Conservation (phyloP, 2,888 invertebrate species). For the Oscheius sp. region DNA sequence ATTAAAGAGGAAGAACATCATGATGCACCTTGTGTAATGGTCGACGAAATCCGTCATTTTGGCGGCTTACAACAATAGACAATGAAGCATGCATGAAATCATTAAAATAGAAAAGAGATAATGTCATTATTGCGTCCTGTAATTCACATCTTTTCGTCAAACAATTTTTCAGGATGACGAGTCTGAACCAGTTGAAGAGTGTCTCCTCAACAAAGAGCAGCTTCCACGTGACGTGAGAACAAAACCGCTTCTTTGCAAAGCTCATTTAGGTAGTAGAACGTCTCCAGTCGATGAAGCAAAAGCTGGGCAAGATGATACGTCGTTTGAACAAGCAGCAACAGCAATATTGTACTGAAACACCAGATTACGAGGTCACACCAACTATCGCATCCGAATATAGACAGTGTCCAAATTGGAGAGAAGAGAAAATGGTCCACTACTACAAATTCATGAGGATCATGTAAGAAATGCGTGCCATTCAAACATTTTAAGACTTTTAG, state of each 20-base stretch:
- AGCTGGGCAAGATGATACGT: conserved; percentile 28
- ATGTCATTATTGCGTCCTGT: too few species aligned
- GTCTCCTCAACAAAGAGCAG: conserved; percentile 56
- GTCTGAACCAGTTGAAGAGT: conserved; percentile 61
- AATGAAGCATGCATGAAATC: not conserved
- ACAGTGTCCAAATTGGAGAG: conserved; percentile 62
- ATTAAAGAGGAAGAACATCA: conserved; percentile 32
- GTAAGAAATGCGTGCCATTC: not conserved
- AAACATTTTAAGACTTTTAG: not conserved
- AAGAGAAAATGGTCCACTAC: conserved; percentile 67
- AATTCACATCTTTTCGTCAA: too few species aligned
- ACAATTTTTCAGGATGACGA: conserved; percentile 40
- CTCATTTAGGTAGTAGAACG: conserved; percentile 26
- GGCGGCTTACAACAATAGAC: conserved; percentile 6
- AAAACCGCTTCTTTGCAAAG: not conserved
- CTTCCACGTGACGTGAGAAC: conserved; percentile 49
- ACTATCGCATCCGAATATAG: conserved; percentile 28
- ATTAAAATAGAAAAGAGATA: not conserved
- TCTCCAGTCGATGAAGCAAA: conserved; percentile 29
- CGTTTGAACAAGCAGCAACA: conserved; percentile 48
- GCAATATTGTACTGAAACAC: conserved; percentile 44
- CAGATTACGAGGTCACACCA: conserved; percentile 22
- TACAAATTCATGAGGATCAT: conserved; percentile 67
- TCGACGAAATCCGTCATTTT: conserved; percentile 22
- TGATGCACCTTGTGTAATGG: conserved; percentile 22